Evolutionary conservation across 2,888 invertebrate species (phyloP), one percentile per base, ranked within the genome.

Genomic region (Drosophila ezoana): DNA sequence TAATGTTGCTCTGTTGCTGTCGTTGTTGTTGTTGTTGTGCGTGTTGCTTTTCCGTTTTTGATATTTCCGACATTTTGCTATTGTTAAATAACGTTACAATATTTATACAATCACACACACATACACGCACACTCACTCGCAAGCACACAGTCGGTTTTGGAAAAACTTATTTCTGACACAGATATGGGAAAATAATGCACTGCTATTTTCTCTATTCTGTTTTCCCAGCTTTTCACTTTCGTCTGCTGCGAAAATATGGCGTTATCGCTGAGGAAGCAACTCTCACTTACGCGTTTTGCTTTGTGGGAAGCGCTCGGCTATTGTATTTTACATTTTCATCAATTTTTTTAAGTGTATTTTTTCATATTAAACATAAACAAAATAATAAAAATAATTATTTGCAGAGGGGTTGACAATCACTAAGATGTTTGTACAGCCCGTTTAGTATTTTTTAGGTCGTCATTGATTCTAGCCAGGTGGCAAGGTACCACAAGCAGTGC

Each of bases 161-260:
- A 76, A 76, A 79, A 76, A 76, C 71, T 74, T 67, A 61, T 57
- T 66, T 69, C 37, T 64, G 77, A 69, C 77, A 76, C 77, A 76
- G 69, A 56, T 72, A 44, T 63, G 45, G 41, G 58, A 57, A 76
- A 76, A 53, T 76, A 69, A 76, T 62, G 60, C 75, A 64, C 72
- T 68, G 58, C 63, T 70, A 69, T 87, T 84, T 85, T 85, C 85
- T 81, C 79, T 84, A 87, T 85, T 87, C 86, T 71, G 79, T 80
- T 82, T 76, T 72, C 76, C 66, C 71, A 64, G 71, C 68, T 71
- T 77, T 81, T 73, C 70, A 77, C 69, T 71, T 75, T 66, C 71
- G 67, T 78, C 73, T 72, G 65, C 51, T 60, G 70, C 65, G 70
- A 76, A 81, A 83, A 83, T 81, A 81, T 81, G 70, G 69, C 78